Evolutionary conservation across 2,797 vertebrate genomes (phyloP).

Genomic region (Anabas testudineus): DNA sequence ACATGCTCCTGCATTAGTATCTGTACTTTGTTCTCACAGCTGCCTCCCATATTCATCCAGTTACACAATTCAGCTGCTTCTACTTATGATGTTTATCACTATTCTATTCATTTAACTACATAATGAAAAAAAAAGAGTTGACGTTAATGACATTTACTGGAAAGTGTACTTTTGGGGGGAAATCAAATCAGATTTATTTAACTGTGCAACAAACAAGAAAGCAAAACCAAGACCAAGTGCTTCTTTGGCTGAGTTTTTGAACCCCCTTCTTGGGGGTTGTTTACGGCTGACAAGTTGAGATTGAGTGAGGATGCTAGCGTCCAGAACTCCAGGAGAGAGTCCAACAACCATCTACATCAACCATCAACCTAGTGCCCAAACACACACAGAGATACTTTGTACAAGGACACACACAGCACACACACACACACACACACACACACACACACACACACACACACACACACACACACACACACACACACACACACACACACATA

Average conservation of each 20-base stretch:
- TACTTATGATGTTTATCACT: background rate
- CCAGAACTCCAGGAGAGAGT: no score
- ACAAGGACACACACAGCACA: no score
- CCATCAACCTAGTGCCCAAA: no score
- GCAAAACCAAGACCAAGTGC: background rate
- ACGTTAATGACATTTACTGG: background rate
- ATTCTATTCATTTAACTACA: no score
- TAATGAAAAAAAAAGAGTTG: no score
- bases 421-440: background rate
- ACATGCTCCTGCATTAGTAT: background rate
- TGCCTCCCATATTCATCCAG: background rate
- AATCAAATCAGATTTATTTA: background rate
- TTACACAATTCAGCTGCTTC: conserved; percentile 32
- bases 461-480: background rate
- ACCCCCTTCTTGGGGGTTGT: background rate
- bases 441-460: background rate
- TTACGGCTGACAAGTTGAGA: conserved; percentile 44
- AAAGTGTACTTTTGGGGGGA: background rate
- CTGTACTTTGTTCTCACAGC: conserved; percentile 1
- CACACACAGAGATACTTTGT: background rate
- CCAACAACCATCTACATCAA: no score
- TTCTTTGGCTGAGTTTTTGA: no score
- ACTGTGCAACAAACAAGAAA: background rate
- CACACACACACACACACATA: background rate
- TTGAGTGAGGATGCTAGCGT: background rate